These are phyloP conservation scores for Leucopsar rothschildi DNA, from an alignment of 2,113 vertebrate genomes.

Conservation along the genomic window DNA sequence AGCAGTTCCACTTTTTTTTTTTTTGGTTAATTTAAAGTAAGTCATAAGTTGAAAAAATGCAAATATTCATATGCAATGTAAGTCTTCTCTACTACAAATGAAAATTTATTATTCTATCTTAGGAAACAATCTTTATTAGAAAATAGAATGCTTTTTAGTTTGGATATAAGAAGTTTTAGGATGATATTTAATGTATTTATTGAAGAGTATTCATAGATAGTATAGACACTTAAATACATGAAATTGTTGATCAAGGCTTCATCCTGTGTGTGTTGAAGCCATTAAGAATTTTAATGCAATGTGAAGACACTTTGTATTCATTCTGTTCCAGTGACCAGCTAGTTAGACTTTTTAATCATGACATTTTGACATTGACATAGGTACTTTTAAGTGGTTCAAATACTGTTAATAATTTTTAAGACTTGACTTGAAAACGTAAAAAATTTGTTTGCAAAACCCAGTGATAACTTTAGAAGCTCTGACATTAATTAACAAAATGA, in stretches of 20 bases:
- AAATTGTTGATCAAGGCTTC: background rate
- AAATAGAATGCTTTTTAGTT: background rate
- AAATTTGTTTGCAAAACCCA: background rate
- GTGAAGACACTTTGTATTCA: background rate
- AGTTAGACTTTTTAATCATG: background rate
- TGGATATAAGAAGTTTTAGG: background rate
- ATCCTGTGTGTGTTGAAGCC: background rate
- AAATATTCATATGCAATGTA: conserved; percentile 8
- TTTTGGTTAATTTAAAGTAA: conserved; percentile 71
- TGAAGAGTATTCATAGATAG: background rate
- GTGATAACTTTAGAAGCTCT: background rate
- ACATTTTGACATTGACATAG: too few species aligned
- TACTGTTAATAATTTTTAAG: background rate
- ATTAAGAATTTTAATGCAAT: background rate
- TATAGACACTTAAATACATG: background rate
- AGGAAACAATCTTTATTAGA: background rate
- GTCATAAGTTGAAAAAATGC: conserved; percentile 47
- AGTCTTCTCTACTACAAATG: conserved; percentile 1
- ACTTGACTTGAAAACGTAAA: background rate
- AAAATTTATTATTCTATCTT: background rate
- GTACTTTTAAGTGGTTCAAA: background rate
- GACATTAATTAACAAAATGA: background rate
- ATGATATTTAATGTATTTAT: background rate
- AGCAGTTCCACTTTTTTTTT: conserved; percentile 46
- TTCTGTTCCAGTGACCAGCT: background rate